phyloP scores from a whole-genome alignment of 2,797 vertebrate genomes.

The Urophycis tenuis region DNA sequence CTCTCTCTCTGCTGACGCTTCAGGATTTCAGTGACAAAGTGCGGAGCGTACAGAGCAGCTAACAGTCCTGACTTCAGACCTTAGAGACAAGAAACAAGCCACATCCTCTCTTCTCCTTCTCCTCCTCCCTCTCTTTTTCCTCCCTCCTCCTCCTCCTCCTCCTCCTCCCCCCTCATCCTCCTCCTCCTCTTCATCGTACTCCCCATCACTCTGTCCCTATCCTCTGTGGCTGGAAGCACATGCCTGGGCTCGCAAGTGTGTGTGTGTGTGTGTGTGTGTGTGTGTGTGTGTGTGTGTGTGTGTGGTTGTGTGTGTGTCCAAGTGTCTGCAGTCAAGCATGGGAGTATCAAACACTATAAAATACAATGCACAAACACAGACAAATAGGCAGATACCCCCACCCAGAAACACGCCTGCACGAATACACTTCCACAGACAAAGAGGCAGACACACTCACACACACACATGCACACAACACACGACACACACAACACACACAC shows the following conservation, averaged over 20 bases:
- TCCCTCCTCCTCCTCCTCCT: slow-evolving; percentile 32
- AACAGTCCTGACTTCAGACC: slow-evolving; percentile 23
- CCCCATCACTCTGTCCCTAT: not conserved
- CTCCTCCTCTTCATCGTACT: slow-evolving; percentile 26
- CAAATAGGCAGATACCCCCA: not conserved
- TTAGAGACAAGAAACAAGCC: slow-evolving; percentile 52
- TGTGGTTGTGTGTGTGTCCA: slow-evolving; percentile 12
- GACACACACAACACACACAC: not conserved
- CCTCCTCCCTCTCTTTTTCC: slow-evolving; percentile 36
- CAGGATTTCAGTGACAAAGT: not conserved
- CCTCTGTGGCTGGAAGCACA: not conserved
- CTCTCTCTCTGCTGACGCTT: not conserved
- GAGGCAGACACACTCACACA: not conserved
- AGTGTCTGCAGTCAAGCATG: slow-evolving; percentile 13
- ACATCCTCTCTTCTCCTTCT: slow-evolving; percentile 32
- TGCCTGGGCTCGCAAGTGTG: slow-evolving; percentile 16
- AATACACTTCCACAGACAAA: not conserved
- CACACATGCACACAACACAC: not conserved
- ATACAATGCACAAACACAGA: no score
- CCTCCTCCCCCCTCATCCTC: not conserved
- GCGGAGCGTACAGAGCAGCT: not conserved
- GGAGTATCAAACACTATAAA: not conserved
- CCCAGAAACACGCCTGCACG: not conserved
- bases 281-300: no score
- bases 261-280: no score